These are phyloP conservation scores for Drosophila insularis DNA, from an alignment of 1,140 invertebrate species.

Conservation along the genomic window DNA sequence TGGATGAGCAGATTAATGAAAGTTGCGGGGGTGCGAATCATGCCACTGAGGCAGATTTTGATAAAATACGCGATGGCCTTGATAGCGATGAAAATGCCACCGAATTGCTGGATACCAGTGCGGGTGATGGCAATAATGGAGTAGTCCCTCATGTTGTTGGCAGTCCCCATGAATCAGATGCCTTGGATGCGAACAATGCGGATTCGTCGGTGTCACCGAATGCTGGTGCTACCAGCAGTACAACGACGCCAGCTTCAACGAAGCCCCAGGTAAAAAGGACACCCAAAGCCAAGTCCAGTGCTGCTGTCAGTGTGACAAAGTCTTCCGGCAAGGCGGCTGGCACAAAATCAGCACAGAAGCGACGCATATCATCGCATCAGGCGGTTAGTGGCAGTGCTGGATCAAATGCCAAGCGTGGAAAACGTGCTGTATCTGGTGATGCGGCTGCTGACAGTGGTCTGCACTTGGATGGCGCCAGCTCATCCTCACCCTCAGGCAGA, in stretches of 20 bases:
- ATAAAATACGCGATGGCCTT: constrained; percentile 86
- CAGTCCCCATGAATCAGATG: constrained; percentile 63
- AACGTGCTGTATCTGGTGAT: constrained; percentile 50
- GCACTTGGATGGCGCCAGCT: constrained; percentile 48
- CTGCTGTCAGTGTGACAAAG: constrained; percentile 49
- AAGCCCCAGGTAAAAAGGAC: constrained; percentile 62
- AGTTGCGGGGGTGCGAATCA: constrained; percentile 67
- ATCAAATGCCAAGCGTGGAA: constrained; percentile 46
- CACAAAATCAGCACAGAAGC: constrained; percentile 70
- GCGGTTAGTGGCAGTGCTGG: constrained; percentile 42
- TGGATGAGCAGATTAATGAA: constrained; percentile 82
- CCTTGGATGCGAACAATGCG: constrained; percentile 46
- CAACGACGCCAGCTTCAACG: constrained; percentile 44
- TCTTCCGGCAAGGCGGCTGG: constrained; percentile 46
- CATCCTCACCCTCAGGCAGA: constrained; percentile 47
- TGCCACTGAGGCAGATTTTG: constrained; percentile 86
- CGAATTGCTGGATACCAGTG: constrained; percentile 58
- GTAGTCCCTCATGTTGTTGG: constrained; percentile 68
- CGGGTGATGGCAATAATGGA: constrained; percentile 55
- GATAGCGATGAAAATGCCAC: constrained; percentile 82
- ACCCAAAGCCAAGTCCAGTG: constrained; percentile 72
- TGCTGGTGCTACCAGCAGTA: constrained; percentile 21
- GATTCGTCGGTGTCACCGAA: constrained; percentile 29
- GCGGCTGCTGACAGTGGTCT: not conserved
- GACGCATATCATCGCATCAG: constrained; percentile 61